Evolutionary conservation across 2,113 vertebrate species (phyloP), one percentile per base, ranked within the genome.

Genomic region (Podarcis raffonei): DNA sequence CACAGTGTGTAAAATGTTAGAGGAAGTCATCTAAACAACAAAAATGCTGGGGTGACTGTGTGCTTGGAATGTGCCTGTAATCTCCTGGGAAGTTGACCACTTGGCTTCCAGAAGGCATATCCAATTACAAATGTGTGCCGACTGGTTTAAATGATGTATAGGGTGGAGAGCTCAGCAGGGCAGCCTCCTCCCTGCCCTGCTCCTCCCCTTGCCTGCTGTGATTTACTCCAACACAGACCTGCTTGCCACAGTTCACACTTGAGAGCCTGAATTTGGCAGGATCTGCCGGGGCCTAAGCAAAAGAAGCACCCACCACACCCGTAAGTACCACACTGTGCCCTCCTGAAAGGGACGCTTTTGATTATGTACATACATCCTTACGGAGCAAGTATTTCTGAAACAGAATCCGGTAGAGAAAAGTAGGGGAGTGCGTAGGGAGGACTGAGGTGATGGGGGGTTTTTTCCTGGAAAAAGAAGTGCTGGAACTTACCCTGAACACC

Each of bases 151-250:
- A 0, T 92, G 83, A 76, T 68, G 86, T 66, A 86, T 4, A 0
- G 42, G 90, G 90, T 86, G 62, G 92, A 94, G 94, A 93, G 92
- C 93, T 92, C 89, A 91, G 91, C 93, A 84, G 83, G 48, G 90
- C 78, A 86, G 92, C 32, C 89, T 89, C 95, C 93, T 93, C 94
- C 93, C 93, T 2, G 0, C 4, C 27, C 90, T 88, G n/a, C 88
- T 92, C 89, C 83, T 92, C 88, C 89, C 74, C 89, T 93, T 92
- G 93, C 91, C 93, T 92, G 68, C 93, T 92, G 68, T 69, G 86
- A 83, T 85, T 71, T 59, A 20, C 85, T 88, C 86, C 74, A 86
- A 91, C 79, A 3, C 30, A n/a, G 42, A 37, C 57, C 9, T 84
- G 0, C 0, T 69, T 93, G 91, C 84, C 1, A 2, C 59, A 91